These are phyloP conservation scores for Brachionus rotundiformis DNA, from an alignment of 1,140 invertebrate genomes.

Conservation along the genomic window DNA sequence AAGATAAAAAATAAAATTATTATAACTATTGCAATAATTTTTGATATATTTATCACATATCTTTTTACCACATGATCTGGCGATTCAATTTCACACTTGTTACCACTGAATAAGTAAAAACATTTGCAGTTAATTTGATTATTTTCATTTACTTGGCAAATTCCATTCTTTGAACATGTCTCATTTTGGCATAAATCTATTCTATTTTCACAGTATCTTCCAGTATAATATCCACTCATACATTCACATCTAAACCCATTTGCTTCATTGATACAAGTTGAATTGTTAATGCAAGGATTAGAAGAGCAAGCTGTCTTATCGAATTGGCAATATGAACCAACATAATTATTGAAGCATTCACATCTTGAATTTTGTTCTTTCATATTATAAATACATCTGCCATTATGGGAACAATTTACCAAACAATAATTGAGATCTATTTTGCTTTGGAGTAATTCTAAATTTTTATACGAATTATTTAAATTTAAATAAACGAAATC, in stretches of 20 bases:
- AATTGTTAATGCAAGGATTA: constrained; percentile 14
- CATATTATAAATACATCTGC: neutral
- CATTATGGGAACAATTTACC: neutral
- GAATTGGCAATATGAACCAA: neutral
- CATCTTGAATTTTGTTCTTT: neutral
- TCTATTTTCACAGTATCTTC: neutral
- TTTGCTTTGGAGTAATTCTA: no score
- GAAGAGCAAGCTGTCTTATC: neutral
- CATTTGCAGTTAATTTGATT: neutral
- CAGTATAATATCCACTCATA: neutral
- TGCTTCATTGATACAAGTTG: neutral
- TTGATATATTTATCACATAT: neutral
- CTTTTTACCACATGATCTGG: neutral
- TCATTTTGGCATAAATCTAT: constrained; percentile 28
- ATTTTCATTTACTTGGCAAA: neutral
- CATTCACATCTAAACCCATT: neutral
- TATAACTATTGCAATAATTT: neutral
- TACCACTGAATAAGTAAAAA: neutral
- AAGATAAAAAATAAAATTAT: neutral
- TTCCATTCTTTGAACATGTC: constrained; percentile 19
- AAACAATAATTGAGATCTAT: neutral
- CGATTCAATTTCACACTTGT: constrained; percentile 3
- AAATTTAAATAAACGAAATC: no score
- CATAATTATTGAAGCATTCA: neutral
- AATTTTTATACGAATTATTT: no score